phyloP scores from a whole-genome alignment of 2,797 vertebrate species.

The Alca torda region DNA sequence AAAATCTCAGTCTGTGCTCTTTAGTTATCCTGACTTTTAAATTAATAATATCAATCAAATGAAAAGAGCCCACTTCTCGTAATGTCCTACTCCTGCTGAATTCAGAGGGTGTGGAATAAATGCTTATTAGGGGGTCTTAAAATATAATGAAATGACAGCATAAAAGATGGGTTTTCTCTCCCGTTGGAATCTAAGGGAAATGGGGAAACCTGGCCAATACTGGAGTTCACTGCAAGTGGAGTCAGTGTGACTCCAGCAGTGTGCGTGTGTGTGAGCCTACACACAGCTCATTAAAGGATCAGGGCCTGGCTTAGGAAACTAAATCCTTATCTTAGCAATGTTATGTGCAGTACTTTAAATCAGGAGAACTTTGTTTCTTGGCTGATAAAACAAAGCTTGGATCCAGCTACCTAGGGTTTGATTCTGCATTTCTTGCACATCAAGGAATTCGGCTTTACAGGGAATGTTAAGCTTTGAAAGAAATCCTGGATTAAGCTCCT shows the following conservation, averaged over 20 bases:
- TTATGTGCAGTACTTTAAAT: slow-evolving; percentile 1
- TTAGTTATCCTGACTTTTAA: neutral
- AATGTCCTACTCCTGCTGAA: neutral
- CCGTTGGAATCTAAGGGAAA: neutral
- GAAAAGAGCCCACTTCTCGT: neutral
- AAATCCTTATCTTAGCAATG: slow-evolving; percentile 47
- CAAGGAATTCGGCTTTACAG: slow-evolving; percentile 54
- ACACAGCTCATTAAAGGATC: slow-evolving; percentile 44
- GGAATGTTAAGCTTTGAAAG: slow-evolving; percentile 60
- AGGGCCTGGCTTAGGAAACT: slow-evolving; percentile 24
- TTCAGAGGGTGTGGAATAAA: neutral
- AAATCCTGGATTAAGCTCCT: slow-evolving; percentile 40
- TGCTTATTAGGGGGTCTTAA: neutral
- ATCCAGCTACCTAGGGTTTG: slow-evolving; percentile 52
- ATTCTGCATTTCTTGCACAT: slow-evolving; percentile 52
- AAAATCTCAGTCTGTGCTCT: neutral
- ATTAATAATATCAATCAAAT: neutral
- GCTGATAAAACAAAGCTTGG: slow-evolving; percentile 56
- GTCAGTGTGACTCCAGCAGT: neutral
- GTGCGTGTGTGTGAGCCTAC: neutral
- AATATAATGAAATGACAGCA: neutral
- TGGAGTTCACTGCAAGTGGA: neutral
- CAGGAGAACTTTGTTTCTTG: slow-evolving; percentile 56
- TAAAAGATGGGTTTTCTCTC: neutral
- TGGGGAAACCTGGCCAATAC: neutral